phyloP scores from a whole-genome alignment of 2,888 invertebrate genomes.

The Drosophila suboccidentalis region DNA sequence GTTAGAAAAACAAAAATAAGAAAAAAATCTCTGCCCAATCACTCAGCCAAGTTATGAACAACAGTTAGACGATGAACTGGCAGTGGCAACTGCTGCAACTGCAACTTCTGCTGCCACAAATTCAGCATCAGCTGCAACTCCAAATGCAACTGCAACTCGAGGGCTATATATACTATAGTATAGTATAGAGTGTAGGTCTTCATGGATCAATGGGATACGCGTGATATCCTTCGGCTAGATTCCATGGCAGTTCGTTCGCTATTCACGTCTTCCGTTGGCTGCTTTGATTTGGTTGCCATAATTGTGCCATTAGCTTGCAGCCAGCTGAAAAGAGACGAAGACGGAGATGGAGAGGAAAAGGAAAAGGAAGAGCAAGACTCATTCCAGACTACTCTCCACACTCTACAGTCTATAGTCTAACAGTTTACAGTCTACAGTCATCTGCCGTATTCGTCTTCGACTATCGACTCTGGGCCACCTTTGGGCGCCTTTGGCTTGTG shows the following conservation, averaged over 20 bases:
- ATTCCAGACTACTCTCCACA: constrained; percentile 1
- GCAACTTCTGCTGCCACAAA: constrained; percentile 11
- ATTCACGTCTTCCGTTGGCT: constrained; percentile 77
- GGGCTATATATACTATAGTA: constrained; percentile 17
- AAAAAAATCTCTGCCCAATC: constrained; percentile 64
- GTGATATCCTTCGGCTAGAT: constrained; percentile 85
- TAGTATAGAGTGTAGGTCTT: constrained; percentile 76
- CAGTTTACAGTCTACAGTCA: constrained; percentile 9
- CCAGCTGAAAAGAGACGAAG: constrained; percentile 20
- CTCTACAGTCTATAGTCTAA: background rate
- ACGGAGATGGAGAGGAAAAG: background rate
- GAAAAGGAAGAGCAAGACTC: constrained; percentile 17
- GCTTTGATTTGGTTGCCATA: constrained; percentile 76
- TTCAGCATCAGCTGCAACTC: constrained; percentile 10
- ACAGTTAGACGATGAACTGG: constrained; percentile 68
- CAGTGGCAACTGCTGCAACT: constrained; percentile 28
- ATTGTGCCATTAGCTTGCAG: constrained; percentile 77
- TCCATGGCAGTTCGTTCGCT: constrained; percentile 60
- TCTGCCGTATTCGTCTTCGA: background rate
- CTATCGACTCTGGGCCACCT: constrained; percentile 39
- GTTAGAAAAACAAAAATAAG: constrained; percentile 17
- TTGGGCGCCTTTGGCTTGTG: constrained; percentile 71
- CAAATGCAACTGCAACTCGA: constrained; percentile 26
- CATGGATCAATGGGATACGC: constrained; percentile 86
- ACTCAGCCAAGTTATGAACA: constrained; percentile 79